Percentiles rank a stretch among this genome's conserved stretches.
These are phyloP conservation scores for Helicoverpa zea DNA, from an alignment of 1,140 invertebrate species.

Conservation along the genomic window DNA sequence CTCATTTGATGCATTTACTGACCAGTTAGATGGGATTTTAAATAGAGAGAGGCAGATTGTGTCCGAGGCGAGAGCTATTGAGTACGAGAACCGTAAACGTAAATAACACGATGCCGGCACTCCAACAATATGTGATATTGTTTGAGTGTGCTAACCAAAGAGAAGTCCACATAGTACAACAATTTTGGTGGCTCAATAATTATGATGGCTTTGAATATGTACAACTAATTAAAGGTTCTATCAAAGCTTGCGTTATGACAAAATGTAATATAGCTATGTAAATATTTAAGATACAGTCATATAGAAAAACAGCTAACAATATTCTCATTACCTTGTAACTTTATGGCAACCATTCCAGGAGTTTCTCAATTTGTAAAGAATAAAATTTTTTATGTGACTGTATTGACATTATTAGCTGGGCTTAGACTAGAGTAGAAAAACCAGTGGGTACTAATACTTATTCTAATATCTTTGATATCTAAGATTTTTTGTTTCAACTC, in stretches of 20 bases:
- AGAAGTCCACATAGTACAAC: not conserved
- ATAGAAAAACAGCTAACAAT: not conserved
- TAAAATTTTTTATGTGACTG: too few relatives aligned
- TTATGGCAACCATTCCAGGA: too few relatives aligned
- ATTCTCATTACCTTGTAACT: too few relatives aligned
- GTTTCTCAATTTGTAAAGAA: too few relatives aligned
- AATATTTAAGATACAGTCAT: not conserved
- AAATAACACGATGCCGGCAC: slow-evolving; percentile 81
- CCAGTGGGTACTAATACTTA: too few relatives aligned
- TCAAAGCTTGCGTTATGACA: slow-evolving; percentile 6
- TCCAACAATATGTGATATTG: slow-evolving; percentile 84
- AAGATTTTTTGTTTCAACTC: too few relatives aligned
- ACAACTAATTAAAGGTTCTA: not conserved
- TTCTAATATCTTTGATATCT: too few relatives aligned
- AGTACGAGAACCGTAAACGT: slow-evolving; percentile 75
- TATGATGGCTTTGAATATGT: not conserved
- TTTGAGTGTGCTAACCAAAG: slow-evolving; percentile 72
- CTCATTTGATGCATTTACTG: slow-evolving; percentile 92
- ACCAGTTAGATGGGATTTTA: slow-evolving; percentile 89
- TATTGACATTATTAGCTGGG: too few relatives aligned
- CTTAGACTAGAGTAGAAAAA: too few relatives aligned
- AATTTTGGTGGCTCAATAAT: not conserved
- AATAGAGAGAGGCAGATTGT: slow-evolving; percentile 80
- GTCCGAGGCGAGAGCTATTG: slow-evolving; percentile 76
- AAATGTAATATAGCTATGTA: slow-evolving; percentile 7